A percentile compares a stretch with the other conserved stretches of the same genome.
These are phyloP conservation scores for Allolobophora icterica DNA, from an alignment of 2,888 invertebrate species.

Conservation along the genomic window DNA sequence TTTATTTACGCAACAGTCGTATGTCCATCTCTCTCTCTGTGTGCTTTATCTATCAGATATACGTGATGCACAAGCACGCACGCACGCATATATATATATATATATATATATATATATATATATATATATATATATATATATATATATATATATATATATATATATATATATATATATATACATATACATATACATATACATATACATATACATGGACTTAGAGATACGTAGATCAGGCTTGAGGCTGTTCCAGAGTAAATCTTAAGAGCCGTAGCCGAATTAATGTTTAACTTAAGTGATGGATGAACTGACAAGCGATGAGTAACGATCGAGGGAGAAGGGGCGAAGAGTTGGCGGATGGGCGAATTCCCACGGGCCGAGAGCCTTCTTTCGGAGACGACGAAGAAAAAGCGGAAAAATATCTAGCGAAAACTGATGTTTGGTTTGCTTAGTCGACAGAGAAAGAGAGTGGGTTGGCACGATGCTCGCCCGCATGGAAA, in stretches of 20 bases:
- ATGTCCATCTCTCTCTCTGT: not conserved
- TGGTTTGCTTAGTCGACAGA: not conserved
- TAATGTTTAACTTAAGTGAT: slow-evolving; percentile 17
- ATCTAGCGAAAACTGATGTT: not conserved
- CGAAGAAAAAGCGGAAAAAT: not conserved
- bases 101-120: not conserved
- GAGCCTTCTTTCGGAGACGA: not conserved
- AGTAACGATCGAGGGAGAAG: not conserved
- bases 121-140: not conserved
- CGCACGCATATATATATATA: not conserved
- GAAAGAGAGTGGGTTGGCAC: not conserved
- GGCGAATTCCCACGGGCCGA: not conserved
- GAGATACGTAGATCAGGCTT: slow-evolving; percentile 5
- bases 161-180: not conserved
- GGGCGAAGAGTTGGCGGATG: not conserved
- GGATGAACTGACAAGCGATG: slow-evolving; percentile 10
- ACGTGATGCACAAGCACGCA: too few species aligned
- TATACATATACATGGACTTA: not conserved
- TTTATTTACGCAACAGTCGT: not conserved
- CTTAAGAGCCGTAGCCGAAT: not conserved
- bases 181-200: not conserved
- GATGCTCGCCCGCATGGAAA: not conserved
- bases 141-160: not conserved
- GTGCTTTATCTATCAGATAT: too few species aligned
- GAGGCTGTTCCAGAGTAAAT: not conserved